Evolutionary conservation across 2,113 vertebrate species (phyloP), one percentile per base, ranked within the genome.

Genomic region (Clarias batrachus): DNA sequence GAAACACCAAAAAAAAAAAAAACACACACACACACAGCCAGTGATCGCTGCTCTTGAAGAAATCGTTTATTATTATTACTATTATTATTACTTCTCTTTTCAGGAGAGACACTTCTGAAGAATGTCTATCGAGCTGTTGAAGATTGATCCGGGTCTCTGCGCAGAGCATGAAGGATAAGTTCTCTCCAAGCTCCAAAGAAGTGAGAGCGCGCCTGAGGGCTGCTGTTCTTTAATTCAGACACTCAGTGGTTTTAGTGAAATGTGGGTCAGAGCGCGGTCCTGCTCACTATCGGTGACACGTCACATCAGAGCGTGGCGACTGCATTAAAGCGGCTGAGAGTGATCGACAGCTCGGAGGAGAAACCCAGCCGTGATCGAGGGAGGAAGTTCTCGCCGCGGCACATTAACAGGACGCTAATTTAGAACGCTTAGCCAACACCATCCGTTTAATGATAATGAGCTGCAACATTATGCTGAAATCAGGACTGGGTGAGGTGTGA

Each of bases 361-460:
- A 77, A 89, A 80, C 41, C 17, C 54, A 84, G 81, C 85, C 85
- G 21, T 78, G 87, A 81, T 70, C 59, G 81, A 48, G 80, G 76
- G 83, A 81, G 84, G 85, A 84, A 57, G 87, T 85, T 86, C 68
- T 83, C 6, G 12, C 27, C 33, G 21, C 68, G 23, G 82, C 54
- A 59, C 30, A 41, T 62, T 73, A 57, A 41, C 68, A 21, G 68
- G 27, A 14, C 68, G 13, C 84, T 90, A 86, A 90, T 86, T 90
- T 76, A 77, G 62, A 41, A 30, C 80, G 59, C 85, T 90, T 83
- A 90, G 89, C 81, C 60, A 77, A 83, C 81, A 73, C 70, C 81
- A 83, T 87, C 68, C 81, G 84, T 88, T 88, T 90, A 90, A 88
- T 88, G 85, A 88, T 88, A 90, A 90, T 86, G 83, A 87, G 81